Percentiles rank a stretch among this genome's conserved stretches.
Conservation (phyloP, 2,113 vertebrate genomes). For the Tachysurus vachellii region DNA sequence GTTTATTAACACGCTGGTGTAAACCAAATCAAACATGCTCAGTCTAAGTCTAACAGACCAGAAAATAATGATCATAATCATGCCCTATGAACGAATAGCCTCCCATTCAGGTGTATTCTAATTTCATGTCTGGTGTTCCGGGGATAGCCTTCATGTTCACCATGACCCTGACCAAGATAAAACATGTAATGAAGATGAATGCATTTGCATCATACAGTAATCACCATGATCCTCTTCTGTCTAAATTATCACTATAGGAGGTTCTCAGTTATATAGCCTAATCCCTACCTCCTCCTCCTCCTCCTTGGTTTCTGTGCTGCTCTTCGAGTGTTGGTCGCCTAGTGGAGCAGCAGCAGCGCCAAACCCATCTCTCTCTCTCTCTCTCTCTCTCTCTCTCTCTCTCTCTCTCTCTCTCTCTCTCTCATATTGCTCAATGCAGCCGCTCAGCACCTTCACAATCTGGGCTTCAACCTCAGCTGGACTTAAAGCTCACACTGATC, state of each 20-base stretch:
- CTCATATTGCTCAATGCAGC: not conserved
- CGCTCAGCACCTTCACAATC: constrained; percentile 11
- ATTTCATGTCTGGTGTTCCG: not conserved
- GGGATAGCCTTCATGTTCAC: not conserved
- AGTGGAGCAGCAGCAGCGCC: constrained; percentile 27
- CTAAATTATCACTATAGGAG: not conserved
- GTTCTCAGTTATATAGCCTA: not conserved
- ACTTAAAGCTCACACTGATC: constrained; percentile 15
- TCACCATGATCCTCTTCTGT: not conserved
- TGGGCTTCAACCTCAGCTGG: constrained; percentile 21
- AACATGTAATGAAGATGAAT: not conserved
- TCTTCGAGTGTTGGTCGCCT: constrained; percentile 29
- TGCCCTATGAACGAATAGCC: not conserved
- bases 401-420: constrained; percentile 15
- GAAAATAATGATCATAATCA: not conserved
- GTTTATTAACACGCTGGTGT: no score
- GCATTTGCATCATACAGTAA: not conserved
- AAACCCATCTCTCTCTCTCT: constrained; percentile 28
- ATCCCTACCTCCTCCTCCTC: not conserved
- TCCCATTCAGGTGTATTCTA: not conserved
- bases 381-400: constrained; percentile 9
- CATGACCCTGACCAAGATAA: not conserved
- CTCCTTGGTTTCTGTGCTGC: not conserved
- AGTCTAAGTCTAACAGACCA: no score
- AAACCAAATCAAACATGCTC: no score